phyloP scores from a whole-genome alignment of 2,113 vertebrate species.

The Misgurnus mizolepis region DNA sequence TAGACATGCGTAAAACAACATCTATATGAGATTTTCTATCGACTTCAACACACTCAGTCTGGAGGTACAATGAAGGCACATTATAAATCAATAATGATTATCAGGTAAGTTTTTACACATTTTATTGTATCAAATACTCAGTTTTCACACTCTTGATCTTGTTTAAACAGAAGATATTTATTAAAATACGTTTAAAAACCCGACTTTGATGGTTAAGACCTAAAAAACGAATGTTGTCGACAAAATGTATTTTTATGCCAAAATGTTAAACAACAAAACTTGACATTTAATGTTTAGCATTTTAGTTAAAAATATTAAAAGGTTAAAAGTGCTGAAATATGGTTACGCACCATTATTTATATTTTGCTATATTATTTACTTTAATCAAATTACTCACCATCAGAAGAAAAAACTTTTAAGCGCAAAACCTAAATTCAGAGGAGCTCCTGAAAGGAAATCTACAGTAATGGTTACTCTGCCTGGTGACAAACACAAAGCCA shows the following conservation, averaged over 20 bases:
- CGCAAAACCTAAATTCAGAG: neutral
- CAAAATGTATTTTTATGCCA: too few species aligned
- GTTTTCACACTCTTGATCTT: too few species aligned
- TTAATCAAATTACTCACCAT: neutral
- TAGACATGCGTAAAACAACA: neutral
- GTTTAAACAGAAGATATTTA: too few species aligned
- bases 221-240: too few species aligned
- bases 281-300: neutral
- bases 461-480: neutral
- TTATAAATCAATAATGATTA: neutral
- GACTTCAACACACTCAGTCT: neutral
- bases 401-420: neutral
- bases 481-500: constrained; percentile 35
- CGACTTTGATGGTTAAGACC: too few species aligned
- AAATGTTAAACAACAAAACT: too few species aligned
- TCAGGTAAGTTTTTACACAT: too few species aligned
- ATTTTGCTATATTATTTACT: neutral
- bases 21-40: neutral
- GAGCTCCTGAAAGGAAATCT: neutral
- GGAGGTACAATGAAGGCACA: neutral
- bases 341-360: neutral
- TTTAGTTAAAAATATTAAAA: neutral
- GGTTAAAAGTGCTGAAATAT: neutral
- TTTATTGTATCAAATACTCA: too few species aligned
- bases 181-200: too few species aligned